Evolutionary conservation across 1,140 invertebrate genomes (phyloP).

Genomic region (Sesamia nonagrioides): DNA sequence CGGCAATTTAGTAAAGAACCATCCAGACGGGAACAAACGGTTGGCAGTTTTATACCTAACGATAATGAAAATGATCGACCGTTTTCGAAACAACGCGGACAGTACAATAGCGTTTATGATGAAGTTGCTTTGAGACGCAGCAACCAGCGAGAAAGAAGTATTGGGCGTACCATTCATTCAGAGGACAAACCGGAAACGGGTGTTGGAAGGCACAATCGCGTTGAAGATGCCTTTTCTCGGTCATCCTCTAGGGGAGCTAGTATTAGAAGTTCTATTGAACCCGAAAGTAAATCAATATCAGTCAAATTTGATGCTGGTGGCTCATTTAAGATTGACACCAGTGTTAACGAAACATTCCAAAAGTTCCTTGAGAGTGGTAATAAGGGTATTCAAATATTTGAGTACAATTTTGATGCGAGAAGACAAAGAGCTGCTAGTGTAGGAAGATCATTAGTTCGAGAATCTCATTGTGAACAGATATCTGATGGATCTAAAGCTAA

Average conservation of each 20-base stretch:
- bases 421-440: constrained; percentile 76
- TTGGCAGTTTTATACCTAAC: constrained; percentile 53
- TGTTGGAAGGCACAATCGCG: not conserved
- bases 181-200: constrained; percentile 48
- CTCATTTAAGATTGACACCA: constrained; percentile 77
- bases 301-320: constrained; percentile 62
- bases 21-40: constrained; percentile 59
- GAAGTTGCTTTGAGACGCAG: constrained; percentile 6
- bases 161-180: not conserved
- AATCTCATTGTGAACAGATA: constrained; percentile 50
- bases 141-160: constrained; percentile 8
- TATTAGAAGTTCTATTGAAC: constrained; percentile 46
- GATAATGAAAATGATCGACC: constrained; percentile 60
- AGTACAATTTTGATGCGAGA: constrained; percentile 64
- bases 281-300: constrained; percentile 59
- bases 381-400: constrained; percentile 44
- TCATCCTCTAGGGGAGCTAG: constrained; percentile 41
- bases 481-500: constrained; percentile 27
- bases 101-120: not conserved
- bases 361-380: constrained; percentile 50
- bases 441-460: constrained; percentile 63
- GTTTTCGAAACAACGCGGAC: not conserved
- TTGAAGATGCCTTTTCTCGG: constrained; percentile 25
- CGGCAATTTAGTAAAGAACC: constrained; percentile 56
- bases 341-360: constrained; percentile 74